Conservation (phyloP, 1,140 invertebrate species). For the Aleiodes sp. region DNA sequence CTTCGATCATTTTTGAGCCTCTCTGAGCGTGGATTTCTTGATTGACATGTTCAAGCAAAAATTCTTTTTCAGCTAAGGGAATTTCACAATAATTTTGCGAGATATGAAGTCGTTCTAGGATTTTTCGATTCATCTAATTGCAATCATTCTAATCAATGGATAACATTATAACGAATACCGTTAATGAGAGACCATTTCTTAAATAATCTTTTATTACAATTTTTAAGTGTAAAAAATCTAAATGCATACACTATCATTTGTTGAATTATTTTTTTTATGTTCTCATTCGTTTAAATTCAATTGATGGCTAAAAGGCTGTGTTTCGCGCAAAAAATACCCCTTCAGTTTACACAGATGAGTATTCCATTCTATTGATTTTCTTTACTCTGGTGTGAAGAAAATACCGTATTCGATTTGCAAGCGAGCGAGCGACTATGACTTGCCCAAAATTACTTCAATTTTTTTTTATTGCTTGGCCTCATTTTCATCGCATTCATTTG, state of each 20-base stretch:
- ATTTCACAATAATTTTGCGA: slow-evolving; percentile 10
- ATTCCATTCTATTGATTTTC: too few relatives aligned
- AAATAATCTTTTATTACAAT: slow-evolving; percentile 39
- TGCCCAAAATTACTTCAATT: slow-evolving; percentile 20
- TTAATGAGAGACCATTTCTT: slow-evolving; percentile 26
- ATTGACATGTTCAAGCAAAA: neutral
- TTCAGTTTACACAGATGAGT: too few relatives aligned
- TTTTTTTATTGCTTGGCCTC: slow-evolving; percentile 1
- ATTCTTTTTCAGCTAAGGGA: neutral
- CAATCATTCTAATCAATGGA: slow-evolving; percentile 32
- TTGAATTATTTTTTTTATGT: slow-evolving; percentile 18
- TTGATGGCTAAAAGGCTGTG: neutral
- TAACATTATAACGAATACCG: slow-evolving; percentile 36
- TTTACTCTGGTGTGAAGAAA: slow-evolving; percentile 7
- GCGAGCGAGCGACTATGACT: slow-evolving; percentile 34
- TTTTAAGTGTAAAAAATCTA: slow-evolving; percentile 56
- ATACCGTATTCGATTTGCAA: neutral
- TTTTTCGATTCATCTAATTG: slow-evolving; percentile 29
- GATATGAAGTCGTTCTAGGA: slow-evolving; percentile 1
- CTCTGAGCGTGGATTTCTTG: too few relatives aligned
- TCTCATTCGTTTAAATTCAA: neutral
- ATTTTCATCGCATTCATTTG: slow-evolving; percentile 12
- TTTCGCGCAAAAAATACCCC: neutral
- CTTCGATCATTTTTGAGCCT: neutral
- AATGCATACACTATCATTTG: slow-evolving; percentile 40